A percentile compares a stretch with the other conserved stretches of the same genome.
Conservation (phyloP, 2,113 vertebrate species). For the Triplophysa dalaica region DNA sequence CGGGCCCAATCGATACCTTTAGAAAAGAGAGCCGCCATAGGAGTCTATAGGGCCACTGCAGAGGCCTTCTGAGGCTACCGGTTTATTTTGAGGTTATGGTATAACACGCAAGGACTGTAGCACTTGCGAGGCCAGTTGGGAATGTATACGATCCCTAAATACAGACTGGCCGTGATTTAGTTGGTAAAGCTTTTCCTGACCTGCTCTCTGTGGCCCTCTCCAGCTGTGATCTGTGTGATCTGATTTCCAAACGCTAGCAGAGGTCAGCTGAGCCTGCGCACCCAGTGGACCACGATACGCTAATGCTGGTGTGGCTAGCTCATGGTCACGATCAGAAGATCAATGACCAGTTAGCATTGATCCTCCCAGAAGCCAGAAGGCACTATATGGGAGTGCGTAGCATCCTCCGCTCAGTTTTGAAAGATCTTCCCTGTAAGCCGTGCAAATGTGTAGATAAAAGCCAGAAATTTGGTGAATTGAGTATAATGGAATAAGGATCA, state of each 20-base stretch:
- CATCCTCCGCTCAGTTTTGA: background rate
- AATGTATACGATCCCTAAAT: conserved; percentile 15
- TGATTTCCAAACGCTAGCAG: conserved; percentile 9
- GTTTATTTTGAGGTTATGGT: background rate
- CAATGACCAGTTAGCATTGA: background rate
- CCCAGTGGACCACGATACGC: background rate
- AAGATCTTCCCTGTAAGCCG: background rate
- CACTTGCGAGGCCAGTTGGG: conserved; percentile 6
- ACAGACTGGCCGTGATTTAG: background rate
- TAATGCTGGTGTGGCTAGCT: background rate
- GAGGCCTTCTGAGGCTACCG: background rate
- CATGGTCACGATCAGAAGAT: background rate
- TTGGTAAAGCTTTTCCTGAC: background rate
- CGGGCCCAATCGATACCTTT: conserved; percentile 22
- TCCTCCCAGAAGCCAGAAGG: background rate
- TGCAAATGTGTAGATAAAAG: background rate
- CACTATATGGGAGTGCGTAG: background rate
- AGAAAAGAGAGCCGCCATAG: conserved; percentile 1
- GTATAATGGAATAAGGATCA: too few relatives aligned
- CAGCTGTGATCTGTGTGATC: conserved; percentile 33
- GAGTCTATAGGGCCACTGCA: background rate
- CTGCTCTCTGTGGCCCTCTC: background rate
- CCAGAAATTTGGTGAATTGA: too few relatives aligned
- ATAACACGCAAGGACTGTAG: background rate
- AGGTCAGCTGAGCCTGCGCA: conserved; percentile 15